Evolutionary conservation across 2,113 vertebrate species (phyloP).

Genomic region (Vidua macroura): DNA sequence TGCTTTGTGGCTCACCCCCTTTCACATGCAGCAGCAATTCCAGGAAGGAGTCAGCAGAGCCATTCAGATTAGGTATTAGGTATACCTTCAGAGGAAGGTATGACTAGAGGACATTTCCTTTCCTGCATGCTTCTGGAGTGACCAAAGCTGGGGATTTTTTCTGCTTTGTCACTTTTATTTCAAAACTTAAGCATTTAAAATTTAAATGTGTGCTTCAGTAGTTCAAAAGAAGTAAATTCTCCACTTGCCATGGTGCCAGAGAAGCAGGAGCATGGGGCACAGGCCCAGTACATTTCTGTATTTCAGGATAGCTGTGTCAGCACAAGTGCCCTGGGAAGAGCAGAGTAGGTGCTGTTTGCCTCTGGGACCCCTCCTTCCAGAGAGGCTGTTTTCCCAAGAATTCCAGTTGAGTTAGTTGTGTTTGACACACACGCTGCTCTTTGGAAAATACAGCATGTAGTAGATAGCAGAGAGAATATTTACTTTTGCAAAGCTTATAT

Average conservation of each 20-base stretch:
- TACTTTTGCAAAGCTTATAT: not conserved
- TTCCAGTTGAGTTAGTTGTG: not conserved
- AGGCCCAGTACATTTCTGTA: not conserved
- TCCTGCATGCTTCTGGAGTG: not conserved
- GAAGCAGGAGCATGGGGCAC: not conserved
- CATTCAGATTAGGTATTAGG: not conserved
- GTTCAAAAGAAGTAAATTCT: not conserved
- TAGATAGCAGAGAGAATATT: not conserved
- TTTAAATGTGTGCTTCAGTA: not conserved
- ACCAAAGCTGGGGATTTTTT: not conserved
- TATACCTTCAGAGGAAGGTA: not conserved
- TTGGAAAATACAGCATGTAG: not conserved
- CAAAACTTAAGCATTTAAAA: not conserved
- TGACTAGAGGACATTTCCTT: not conserved
- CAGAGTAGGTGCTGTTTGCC: rapidly evolving
- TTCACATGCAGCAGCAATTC: not conserved
- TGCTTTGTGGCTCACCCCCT: not conserved
- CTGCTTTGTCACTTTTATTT: not conserved
- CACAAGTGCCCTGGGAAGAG: not conserved
- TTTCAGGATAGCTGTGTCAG: not conserved
- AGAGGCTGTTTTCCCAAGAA: not conserved
- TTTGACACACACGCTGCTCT: not conserved
- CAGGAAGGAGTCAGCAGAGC: not conserved
- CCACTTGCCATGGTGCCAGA: not conserved
- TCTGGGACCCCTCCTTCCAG: not conserved